Conservation (phyloP, 1,140 invertebrate genomes). For the Thalassaphorura encarpata region DNA sequence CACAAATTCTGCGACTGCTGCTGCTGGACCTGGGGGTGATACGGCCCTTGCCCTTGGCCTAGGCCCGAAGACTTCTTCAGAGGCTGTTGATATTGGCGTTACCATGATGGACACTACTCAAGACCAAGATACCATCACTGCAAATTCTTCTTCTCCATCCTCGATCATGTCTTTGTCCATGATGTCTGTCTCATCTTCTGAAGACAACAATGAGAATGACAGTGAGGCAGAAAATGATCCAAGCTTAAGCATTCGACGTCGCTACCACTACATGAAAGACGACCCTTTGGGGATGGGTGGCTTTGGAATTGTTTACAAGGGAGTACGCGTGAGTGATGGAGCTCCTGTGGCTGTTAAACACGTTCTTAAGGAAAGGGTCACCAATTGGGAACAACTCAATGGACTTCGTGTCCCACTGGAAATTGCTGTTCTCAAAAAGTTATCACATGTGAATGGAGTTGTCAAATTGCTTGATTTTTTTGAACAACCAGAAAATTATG, state of each 20-base stretch:
- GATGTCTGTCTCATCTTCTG: no score
- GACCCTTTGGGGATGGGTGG: conserved; percentile 50
- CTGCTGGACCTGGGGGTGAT: no score
- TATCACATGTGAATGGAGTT: conserved; percentile 47
- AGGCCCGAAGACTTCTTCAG: no score
- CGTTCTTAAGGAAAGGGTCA: conserved; percentile 49
- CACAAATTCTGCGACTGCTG: no score
- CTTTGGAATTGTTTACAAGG: conserved; percentile 55
- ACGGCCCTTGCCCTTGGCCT: no score
- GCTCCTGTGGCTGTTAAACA: conserved; percentile 52
- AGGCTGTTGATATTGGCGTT: no score
- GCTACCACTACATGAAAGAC: conserved; percentile 42
- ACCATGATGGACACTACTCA: no score
- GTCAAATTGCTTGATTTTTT: conserved; percentile 52
- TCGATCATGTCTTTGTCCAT: no score
- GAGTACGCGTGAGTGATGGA: conserved; percentile 44
- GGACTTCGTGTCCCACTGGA: conserved; percentile 50
- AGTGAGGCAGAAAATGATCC: no score
- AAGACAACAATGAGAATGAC: no score
- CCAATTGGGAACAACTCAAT: conserved; percentile 48
- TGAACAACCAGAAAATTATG: conserved; percentile 44
- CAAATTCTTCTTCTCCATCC: no score
- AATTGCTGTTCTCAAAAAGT: conserved; percentile 49
- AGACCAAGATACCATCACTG: no score
- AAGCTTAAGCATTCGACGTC: conserved; percentile 33